phyloP scores from a whole-genome alignment of 2,888 invertebrate species.

The Pediacus dermestoides region DNA sequence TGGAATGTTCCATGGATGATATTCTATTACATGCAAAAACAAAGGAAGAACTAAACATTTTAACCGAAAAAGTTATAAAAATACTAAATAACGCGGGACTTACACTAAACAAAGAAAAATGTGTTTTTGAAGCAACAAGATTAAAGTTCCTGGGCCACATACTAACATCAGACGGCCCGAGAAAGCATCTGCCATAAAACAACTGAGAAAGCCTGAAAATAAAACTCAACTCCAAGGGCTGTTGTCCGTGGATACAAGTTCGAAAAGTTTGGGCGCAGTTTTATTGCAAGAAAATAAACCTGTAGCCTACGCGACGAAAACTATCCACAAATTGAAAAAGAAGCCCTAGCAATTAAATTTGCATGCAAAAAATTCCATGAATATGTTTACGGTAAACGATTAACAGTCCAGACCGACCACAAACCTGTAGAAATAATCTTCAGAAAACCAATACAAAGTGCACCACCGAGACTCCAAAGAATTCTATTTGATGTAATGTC shows the following conservation, averaged over 20 bases:
- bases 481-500: slow-evolving; percentile 29
- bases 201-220: background rate
- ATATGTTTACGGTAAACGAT: slow-evolving; percentile 24
- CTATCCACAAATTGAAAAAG: slow-evolving; percentile 32
- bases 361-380: slow-evolving; percentile 28
- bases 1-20: slow-evolving; percentile 39
- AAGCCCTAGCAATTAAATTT: slow-evolving; percentile 25
- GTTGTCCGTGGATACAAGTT: slow-evolving; percentile 18
- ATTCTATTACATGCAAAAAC: slow-evolving; percentile 21
- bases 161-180: background rate
- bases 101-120: slow-evolving; percentile 7
- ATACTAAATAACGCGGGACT: slow-evolving; percentile 12
- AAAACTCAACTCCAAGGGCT: slow-evolving; percentile 3
- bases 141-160: slow-evolving; percentile 9
- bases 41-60: slow-evolving; percentile 28
- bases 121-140: slow-evolving; percentile 7
- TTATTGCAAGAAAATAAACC: slow-evolving; percentile 30
- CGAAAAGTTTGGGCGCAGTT: slow-evolving; percentile 19
- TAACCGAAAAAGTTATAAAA: slow-evolving; percentile 27
- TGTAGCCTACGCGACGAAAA: slow-evolving; percentile 31
- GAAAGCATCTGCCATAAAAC: too few relatives aligned
- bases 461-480: slow-evolving; percentile 31
- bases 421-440: slow-evolving; percentile 30
- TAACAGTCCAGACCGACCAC: slow-evolving; percentile 29
- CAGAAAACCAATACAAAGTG: slow-evolving; percentile 22